A percentile compares a stretch with the other conserved stretches of the same genome.
phyloP scores from a whole-genome alignment of 2,797 vertebrate genomes.

The Varecia variegata region DNA sequence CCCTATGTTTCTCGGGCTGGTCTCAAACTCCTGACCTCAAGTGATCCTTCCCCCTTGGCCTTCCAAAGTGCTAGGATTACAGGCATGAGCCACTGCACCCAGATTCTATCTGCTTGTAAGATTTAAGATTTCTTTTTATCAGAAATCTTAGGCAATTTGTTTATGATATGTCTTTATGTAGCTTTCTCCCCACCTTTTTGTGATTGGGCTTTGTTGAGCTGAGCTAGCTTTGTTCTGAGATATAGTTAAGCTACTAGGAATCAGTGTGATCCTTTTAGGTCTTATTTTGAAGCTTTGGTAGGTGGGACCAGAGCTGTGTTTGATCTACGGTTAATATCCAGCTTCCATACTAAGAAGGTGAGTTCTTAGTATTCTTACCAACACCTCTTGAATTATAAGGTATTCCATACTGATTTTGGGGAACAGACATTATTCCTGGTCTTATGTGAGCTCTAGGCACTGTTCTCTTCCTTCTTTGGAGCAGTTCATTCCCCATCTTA shows the following conservation, averaged over 20 bases:
- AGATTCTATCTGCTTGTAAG: not conserved
- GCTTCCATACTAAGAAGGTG: not conserved
- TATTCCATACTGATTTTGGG: not conserved
- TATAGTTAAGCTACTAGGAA: not conserved
- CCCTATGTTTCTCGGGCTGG: too few species aligned
- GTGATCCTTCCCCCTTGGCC: too few species aligned
- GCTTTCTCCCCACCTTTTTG: not conserved
- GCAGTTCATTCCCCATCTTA: not conserved
- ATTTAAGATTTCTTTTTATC: not conserved
- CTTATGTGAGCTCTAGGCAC: not conserved
- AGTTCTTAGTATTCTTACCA: not conserved
- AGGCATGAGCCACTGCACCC: not conserved
- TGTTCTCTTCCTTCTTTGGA: not conserved
- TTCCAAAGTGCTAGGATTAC: not conserved
- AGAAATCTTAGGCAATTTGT: not conserved
- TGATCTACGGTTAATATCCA: not conserved
- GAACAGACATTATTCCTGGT: not conserved
- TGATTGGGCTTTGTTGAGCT: not conserved
- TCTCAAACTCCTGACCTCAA: too few species aligned
- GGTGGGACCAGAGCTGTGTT: not conserved
- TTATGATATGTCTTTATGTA: not conserved
- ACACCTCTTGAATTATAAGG: not conserved
- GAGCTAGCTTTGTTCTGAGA: not conserved
- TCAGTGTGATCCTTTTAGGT: not conserved
- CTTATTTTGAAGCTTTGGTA: not conserved